Evolutionary conservation across 2,113 vertebrate species (phyloP).

Genomic region (Anas platyrhynchos): DNA sequence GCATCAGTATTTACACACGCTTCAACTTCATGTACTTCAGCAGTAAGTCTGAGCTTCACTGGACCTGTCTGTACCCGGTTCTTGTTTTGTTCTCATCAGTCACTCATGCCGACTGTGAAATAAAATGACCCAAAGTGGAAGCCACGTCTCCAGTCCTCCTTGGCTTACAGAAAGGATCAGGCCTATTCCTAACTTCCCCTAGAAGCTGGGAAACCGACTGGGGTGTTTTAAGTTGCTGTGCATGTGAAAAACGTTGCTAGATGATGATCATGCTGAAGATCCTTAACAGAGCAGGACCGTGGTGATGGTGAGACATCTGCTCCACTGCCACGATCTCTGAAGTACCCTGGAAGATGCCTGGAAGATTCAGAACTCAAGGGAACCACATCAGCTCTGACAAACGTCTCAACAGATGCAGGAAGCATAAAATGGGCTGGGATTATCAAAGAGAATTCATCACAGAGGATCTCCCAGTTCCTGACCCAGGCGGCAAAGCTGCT

Average conservation of each 20-base stretch:
- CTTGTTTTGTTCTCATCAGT: background rate
- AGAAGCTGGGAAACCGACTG: background rate
- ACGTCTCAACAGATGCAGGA: fast-evolving
- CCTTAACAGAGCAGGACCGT: fast-evolving
- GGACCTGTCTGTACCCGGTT: background rate
- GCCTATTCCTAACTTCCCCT: background rate
- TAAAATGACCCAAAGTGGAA: background rate
- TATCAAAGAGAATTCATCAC: background rate
- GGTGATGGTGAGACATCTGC: background rate
- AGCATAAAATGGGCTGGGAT: fast-evolving
- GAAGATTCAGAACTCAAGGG: background rate
- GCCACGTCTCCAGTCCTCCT: fast-evolving
- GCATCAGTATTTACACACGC: slow-evolving; percentile 36
- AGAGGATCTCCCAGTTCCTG: background rate
- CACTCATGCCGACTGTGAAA: background rate
- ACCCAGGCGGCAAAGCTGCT: background rate
- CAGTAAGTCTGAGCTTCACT: background rate
- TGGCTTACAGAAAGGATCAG: background rate
- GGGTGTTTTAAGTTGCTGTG: background rate
- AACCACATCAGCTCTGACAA: background rate
- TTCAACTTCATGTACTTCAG: background rate
- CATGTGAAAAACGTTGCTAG: background rate
- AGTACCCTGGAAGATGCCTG: background rate
- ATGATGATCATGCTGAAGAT: background rate
- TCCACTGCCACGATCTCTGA: fast-evolving